phyloP scores from a whole-genome alignment of 2,797 vertebrate genomes.

The Pelobates cultripes region DNA sequence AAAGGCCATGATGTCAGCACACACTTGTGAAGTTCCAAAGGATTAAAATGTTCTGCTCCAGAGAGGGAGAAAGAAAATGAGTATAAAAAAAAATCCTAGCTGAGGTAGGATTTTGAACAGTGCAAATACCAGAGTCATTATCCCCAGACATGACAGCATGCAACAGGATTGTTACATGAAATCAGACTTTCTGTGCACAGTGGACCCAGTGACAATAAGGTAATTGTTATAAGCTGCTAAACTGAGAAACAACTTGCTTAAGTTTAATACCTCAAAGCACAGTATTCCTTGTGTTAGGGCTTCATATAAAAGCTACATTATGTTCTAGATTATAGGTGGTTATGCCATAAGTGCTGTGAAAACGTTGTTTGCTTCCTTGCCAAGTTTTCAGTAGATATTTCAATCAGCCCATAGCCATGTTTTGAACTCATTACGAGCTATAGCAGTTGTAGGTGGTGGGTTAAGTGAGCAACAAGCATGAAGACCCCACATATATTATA shows the following conservation, averaged over 20 bases:
- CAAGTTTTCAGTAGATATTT: conserved; percentile 60
- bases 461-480: background rate
- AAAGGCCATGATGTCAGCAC: conserved; percentile 47
- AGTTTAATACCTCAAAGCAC: conserved; percentile 49
- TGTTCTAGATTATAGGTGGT: conserved; percentile 72
- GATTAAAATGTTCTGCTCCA: conserved; percentile 56
- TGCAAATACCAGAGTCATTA: conserved; percentile 34
- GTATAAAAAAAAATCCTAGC: conserved; percentile 30
- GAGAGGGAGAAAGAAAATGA: conserved; percentile 28
- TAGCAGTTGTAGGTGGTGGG: background rate
- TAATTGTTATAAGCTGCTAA: conserved; percentile 52
- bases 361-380: conserved; percentile 72
- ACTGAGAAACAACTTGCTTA: conserved; percentile 53
- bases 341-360: conserved; percentile 66
- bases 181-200: conserved; percentile 47
- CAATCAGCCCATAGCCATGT: conserved; percentile 31
- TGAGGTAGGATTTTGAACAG: conserved; percentile 56
- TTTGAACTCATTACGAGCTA: conserved; percentile 34
- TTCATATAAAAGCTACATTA: conserved; percentile 71
- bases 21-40: conserved; percentile 47
- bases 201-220: conserved; percentile 46
- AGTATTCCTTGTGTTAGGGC: conserved; percentile 58
- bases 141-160: conserved; percentile 60
- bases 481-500: background rate
- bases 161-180: conserved; percentile 53